A percentile compares a stretch with the other conserved stretches of the same genome.
Conservation (phyloP, 2,888 invertebrate species). For the Tenthredo mesomela region DNA sequence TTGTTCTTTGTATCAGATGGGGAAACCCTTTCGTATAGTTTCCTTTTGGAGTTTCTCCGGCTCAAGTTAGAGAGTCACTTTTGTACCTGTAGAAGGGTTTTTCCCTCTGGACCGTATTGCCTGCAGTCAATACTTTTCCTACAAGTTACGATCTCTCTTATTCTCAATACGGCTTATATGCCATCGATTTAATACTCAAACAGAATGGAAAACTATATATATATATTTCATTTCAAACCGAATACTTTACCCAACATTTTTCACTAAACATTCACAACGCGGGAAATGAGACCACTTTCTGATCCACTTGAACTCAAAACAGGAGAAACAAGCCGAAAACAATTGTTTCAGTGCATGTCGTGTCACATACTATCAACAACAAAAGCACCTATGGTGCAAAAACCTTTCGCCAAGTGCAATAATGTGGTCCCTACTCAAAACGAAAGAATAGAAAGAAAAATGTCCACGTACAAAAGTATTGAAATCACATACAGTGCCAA, state of each 20-base stretch:
- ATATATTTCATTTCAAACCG: neutral
- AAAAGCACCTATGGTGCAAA: too few species aligned
- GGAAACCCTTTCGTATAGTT: slow-evolving; percentile 47
- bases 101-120: slow-evolving; percentile 30
- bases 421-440: too few species aligned
- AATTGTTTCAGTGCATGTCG: neutral
- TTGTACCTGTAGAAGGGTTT: slow-evolving; percentile 15
- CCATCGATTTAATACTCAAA: slow-evolving; percentile 6
- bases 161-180: slow-evolving; percentile 8
- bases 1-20: slow-evolving; percentile 47
- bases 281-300: neutral
- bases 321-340: neutral
- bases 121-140: neutral
- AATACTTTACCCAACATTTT: neutral
- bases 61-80: slow-evolving; percentile 43
- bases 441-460: too few species aligned
- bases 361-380: too few species aligned
- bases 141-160: slow-evolving; percentile 10
- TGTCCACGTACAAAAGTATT: too few species aligned
- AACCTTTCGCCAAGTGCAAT: too few species aligned
- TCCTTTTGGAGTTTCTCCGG: slow-evolving; percentile 2
- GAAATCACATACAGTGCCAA: too few species aligned
- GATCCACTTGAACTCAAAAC: neutral
- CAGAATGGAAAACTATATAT: neutral
- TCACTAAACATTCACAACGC: neutral